A percentile compares a stretch with the other conserved stretches of the same genome.
phyloP scores from a whole-genome alignment of 92 coral and sea anemone genomes.

The Porites cylindrica region DNA sequence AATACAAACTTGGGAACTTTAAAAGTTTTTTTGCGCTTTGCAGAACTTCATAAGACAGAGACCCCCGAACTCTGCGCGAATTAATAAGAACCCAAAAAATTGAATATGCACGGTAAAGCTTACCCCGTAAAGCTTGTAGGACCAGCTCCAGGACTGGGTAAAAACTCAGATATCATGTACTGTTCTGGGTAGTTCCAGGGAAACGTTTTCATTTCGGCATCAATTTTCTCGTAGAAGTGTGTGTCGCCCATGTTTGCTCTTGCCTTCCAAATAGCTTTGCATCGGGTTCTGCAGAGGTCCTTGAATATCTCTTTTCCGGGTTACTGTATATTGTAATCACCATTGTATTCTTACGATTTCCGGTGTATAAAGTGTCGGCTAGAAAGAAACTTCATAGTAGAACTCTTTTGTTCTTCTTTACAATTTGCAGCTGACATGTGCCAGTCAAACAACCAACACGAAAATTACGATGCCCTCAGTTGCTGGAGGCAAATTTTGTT shows the following conservation, averaged over 20 bases:
- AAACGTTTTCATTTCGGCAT: slow-evolving; percentile 46
- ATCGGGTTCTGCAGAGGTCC: slow-evolving; percentile 19
- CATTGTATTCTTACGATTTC: slow-evolving; percentile 28
- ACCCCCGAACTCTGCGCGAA: not conserved
- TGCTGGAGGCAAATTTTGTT: slow-evolving; percentile 13
- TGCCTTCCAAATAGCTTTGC: slow-evolving; percentile 15
- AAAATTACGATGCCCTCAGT: slow-evolving; percentile 22
- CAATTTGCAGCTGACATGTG: slow-evolving; percentile 51
- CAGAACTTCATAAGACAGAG: not conserved
- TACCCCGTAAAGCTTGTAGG: slow-evolving; percentile 37
- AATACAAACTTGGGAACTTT: too few relatives aligned
- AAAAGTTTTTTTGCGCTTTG: not conserved
- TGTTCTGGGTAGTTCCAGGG: slow-evolving; percentile 54
- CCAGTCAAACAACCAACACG: slow-evolving; percentile 74
- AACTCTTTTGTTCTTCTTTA: slow-evolving; percentile 16
- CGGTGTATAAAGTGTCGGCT: slow-evolving; percentile 6
- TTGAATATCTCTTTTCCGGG: slow-evolving; percentile 22
- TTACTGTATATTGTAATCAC: not conserved
- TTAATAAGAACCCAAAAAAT: not conserved
- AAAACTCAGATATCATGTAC: slow-evolving; percentile 33
- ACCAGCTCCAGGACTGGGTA: slow-evolving; percentile 43
- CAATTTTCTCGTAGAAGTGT: slow-evolving; percentile 32
- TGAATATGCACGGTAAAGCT: not conserved
- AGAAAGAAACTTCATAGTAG: not conserved
- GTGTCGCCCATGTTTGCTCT: slow-evolving; percentile 39